Base-by-base conservation (phyloP, 2,888 invertebrate species). In the Harpalus rubripes region DNA sequence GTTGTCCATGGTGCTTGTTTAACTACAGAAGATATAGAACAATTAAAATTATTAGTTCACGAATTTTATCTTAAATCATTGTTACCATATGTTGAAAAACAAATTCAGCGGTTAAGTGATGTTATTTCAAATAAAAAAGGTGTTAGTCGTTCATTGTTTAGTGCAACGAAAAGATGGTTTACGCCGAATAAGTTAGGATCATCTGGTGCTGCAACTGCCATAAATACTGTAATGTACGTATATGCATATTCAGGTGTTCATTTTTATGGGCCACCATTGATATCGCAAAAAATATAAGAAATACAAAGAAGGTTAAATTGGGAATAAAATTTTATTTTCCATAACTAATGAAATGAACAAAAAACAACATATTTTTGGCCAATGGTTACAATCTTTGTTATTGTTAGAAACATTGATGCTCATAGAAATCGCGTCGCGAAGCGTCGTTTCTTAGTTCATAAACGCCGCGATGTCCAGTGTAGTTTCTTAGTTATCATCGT, bases 121-220 rank as follows among this genome's bases (percentile, higher is more conserved):
- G 93, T 95, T 87, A 94, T 96, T 82, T 95, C 96, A 22, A 96
- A 96, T 89, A 96, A 96, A 89, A 98, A 98, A 91, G 98, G 98
- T 6, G 96, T 99, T 2, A 97, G 98, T 89, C 94, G 98, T 89
- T 98, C 98, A 0, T 92, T 99, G 86, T 94, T 99, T 86, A 98
- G 97, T 90, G 98, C 98, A 16, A 98, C 99, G 0, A 98, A 98
- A 91, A 94, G 98, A 88, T 98, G 98, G 96, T 98, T 99, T 92
- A 97, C 96, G 16, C 96, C 97, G 7, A 97, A 95, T 88, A 98
- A 98, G 91, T 96, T 96, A 1, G 96, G 96, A 7, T 93, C 93
- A 7, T 93, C 93, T 84, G 92, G 92, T 56, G 91, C 92, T 15
- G 94, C 95, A 85, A 93, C 95, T 76, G 94, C 95, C 63, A 93